Evolutionary conservation across 2,113 vertebrate genomes (phyloP).

Genomic region (Ailurus styani): DNA sequence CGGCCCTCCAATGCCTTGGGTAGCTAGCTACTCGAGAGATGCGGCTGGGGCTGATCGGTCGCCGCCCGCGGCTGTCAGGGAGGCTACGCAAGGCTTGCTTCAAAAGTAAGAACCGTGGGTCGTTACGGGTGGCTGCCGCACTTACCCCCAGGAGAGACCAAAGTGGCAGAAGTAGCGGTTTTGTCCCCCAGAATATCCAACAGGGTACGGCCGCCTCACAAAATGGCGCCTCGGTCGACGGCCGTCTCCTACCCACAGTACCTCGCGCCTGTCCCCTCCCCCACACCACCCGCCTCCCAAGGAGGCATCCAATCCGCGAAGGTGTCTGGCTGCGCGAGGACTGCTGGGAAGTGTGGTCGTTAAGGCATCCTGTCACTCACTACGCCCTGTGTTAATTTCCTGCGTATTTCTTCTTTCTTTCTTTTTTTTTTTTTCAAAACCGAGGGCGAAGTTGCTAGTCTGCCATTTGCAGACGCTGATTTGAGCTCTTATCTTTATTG

Average conservation of each 20-base stretch:
- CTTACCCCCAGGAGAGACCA: constrained; percentile 48
- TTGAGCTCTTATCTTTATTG: neutral
- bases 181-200: constrained; percentile 9
- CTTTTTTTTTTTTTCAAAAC: neutral
- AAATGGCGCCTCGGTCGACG: constrained; percentile 82
- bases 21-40: neutral
- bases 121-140: neutral
- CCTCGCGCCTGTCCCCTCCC: constrained; percentile 32
- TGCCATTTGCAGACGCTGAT: neutral
- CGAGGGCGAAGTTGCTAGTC: neutral
- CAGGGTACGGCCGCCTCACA: constrained; percentile 63
- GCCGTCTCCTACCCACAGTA: constrained; percentile 83
- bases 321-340: neutral
- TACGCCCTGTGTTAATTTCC: neutral
- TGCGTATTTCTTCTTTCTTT: neutral
- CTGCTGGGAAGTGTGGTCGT: constrained; percentile 62
- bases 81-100: neutral
- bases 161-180: constrained; percentile 18
- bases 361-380: neutral
- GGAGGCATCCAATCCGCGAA: constrained; percentile 61
- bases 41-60: neutral
- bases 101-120: neutral
- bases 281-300: neutral
- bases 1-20: neutral
- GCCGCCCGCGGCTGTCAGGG: neutral